Conservation (phyloP, 2,888 invertebrate genomes). For the Drosophila fulvimacula region DNA sequence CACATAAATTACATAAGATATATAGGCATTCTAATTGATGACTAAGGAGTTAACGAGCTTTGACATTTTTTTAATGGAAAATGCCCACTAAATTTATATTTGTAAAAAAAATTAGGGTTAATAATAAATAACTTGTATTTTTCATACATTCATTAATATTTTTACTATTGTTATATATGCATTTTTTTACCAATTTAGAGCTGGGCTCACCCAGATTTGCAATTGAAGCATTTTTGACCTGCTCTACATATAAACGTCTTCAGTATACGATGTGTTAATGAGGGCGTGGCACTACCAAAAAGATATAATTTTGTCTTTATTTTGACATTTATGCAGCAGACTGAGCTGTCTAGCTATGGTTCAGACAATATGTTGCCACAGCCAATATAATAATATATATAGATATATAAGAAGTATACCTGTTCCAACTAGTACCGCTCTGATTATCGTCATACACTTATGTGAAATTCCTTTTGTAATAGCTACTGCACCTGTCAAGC, state of each 20-base stretch:
- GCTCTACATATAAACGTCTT: neutral
- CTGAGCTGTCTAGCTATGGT: no score
- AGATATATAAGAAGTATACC: no score
- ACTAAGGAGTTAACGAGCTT: neutral
- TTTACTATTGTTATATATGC: no score
- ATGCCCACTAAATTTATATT: no score
- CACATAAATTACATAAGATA: neutral
- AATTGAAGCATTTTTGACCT: neutral
- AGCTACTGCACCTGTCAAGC: constrained; percentile 34
- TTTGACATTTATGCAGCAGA: neutral
- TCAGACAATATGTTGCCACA: no score
- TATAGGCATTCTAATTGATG: constrained; percentile 6
- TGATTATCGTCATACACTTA: no score
- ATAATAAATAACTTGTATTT: no score
- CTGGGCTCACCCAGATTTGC: neutral
- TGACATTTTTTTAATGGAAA: no score
- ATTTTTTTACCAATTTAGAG: neutral
- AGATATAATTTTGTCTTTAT: neutral
- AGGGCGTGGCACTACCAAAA: neutral
- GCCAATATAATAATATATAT: no score
- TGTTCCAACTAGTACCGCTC: no score
- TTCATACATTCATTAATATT: no score
- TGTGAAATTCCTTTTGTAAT: constrained; percentile 6
- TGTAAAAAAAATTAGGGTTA: no score
- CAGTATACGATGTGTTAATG: neutral